Evolutionary conservation across 1,140 invertebrate species (phyloP).

Genomic region (Paralvinella palmiformis): DNA sequence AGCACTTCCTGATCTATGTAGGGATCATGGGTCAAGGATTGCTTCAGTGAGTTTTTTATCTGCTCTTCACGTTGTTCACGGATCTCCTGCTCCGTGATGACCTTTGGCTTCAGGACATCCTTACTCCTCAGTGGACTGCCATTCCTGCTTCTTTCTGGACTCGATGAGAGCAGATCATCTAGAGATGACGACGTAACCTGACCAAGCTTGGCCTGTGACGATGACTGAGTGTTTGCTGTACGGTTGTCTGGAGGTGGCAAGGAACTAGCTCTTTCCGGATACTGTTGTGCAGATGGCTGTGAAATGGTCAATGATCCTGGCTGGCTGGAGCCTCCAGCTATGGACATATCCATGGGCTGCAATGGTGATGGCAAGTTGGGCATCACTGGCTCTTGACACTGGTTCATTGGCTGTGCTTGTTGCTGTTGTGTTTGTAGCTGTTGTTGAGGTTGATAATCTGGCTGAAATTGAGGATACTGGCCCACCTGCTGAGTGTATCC

Average conservation of each 20-base stretch:
- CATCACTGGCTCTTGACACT: neutral
- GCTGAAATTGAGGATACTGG: constrained; percentile 15
- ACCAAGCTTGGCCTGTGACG: constrained; percentile 23
- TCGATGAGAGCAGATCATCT: constrained; percentile 58
- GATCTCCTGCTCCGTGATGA: constrained; percentile 43
- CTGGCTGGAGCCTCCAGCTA: constrained; percentile 11
- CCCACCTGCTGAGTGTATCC: constrained; percentile 13
- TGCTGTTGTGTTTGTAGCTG: constrained; percentile 10
- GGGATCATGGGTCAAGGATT: constrained; percentile 55
- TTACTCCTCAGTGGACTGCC: constrained; percentile 21
- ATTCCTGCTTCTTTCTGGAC: constrained; percentile 61
- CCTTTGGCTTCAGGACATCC: constrained; percentile 27
- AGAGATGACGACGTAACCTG: constrained; percentile 34
- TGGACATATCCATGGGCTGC: constrained; percentile 12
- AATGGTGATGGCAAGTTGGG: constrained; percentile 8
- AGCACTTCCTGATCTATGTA: constrained; percentile 66
- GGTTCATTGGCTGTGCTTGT: constrained; percentile 1
- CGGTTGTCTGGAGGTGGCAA: neutral
- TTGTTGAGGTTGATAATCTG: constrained; percentile 12
- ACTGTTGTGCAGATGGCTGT: constrained; percentile 9
- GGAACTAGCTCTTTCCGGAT: constrained; percentile 6
- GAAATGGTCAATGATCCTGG: too few relatives aligned
- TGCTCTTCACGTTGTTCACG: constrained; percentile 46
- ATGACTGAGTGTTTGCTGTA: neutral
- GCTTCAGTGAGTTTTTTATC: constrained; percentile 31